Evolutionary conservation across 1,140 invertebrate genomes (phyloP), one percentile per base, ranked within the genome.

Genomic region (Sitobion miscanthi): DNA sequence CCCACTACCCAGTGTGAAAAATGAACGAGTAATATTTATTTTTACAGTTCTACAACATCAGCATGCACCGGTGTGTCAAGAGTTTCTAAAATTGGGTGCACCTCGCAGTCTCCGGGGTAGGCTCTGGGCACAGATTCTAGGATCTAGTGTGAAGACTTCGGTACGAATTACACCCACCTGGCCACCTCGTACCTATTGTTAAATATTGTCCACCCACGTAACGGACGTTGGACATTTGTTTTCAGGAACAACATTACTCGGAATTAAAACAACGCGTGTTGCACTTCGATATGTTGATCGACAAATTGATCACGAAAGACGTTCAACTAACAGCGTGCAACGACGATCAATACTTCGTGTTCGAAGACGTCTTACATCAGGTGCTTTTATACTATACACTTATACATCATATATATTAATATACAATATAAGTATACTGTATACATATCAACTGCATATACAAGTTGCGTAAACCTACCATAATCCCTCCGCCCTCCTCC

Each of bases 311-410:
- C 94, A 98, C 99, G 94, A 99, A 97, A 96, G 99, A 99, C 95
- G 98, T 99, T 8, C 98, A 99, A 95, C 95, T 99, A 77, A 99
- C 98, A 23, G 98, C 98, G 0, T 98, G 98, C 11, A 99, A 99
- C 95, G 99, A 99, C 95, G 98, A 99, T 95, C 98, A 99, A 95
- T 99, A 99, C 95, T 99, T 99, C 95, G 98, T 99, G 0, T 99
- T 99, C 95, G 98, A 99, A 96, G 99, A 99, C 95, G 96, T 99
- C 77, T 95, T 99, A 0, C 99, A 99, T 95, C 98, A 99, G 96
- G 98, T 98, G 95, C 0, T 14, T 20, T 38, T 82, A 35, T 82
- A 82, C 7, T 21, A 54, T 30, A 88, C 30, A 52, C 23, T 2
- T 25, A 23, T 57, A 57, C 23, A 62, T 11, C 42, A 42, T 42